Base-by-base conservation (phyloP, 2,888 invertebrate species). In the Sesia bembeciformis region DNA sequence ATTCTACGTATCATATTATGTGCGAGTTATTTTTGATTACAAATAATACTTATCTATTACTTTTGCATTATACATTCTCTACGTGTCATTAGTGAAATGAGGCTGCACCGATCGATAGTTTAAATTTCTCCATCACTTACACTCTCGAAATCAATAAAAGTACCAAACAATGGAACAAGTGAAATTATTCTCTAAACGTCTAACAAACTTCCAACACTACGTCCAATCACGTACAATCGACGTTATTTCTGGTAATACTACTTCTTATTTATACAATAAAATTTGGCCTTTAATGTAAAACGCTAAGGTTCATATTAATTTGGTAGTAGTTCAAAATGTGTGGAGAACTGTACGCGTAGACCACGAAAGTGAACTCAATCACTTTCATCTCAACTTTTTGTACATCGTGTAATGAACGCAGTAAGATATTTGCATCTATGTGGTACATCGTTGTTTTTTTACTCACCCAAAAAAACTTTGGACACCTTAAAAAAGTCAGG, bases 401-500 rank as follows among this genome's bases (percentile, higher is more conserved):
- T 76, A 65, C 70, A 57, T 66, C 70, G 57, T 66, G 78, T 81
- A 78, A 82, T 78, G 84, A 79, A 79, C 77, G 74, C 71, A 80
- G 82, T 78, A 81, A 81, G 64, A 78, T 79, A 77, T 82, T 79
- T 76, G 78, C 85, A 85, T 85, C 85, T 85, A 85, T 85, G 78
- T 84, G 78, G 79, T 78, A 85, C 85, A 84, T 85, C 84, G 72
- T 66, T 64, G 62, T 58, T 67, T 76, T 23, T 72, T 76, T 74
- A 62, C 67, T 66, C 67, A 64, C 71, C 70, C 68, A 67, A 67
- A 66, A 46, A 46, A 69, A 72, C 67, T 76, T 79, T 78, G 71
- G 72, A 68, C 76, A 72, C 69, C 73, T 78, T 73, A 67, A 64
- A 74, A 70, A 67, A 57, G 60, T 62, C 7, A 39, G 57, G 60